phyloP scores from a whole-genome alignment of 2,797 vertebrate genomes.

The Oreortyx pictus region DNA sequence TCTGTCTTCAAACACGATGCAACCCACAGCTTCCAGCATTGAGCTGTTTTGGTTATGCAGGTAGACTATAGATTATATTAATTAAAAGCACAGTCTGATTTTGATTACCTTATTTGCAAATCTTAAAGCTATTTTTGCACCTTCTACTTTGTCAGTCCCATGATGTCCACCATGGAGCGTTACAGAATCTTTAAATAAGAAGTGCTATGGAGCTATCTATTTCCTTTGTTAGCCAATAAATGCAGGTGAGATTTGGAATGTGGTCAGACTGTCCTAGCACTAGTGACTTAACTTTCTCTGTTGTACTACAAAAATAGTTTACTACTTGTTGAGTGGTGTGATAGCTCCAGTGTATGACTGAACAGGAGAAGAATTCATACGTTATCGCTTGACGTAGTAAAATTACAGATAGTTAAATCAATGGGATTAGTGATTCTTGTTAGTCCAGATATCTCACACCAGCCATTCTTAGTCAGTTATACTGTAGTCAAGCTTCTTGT shows the following conservation, averaged over 20 bases:
- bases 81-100: constrained; percentile 21
- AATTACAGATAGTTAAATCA: neutral
- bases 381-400: neutral
- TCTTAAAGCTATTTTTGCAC: neutral
- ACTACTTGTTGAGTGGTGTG: neutral
- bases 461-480: neutral
- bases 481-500: neutral
- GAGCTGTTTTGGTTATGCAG: neutral
- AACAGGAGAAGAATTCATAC: neutral
- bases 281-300: neutral
- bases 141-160: neutral
- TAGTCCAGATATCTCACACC: neutral
- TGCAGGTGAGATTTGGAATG: neutral
- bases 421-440: neutral
- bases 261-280: neutral
- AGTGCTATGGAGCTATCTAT: neutral
- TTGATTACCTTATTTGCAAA: neutral
- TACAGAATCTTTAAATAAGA: neutral
- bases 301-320: neutral
- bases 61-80: neutral
- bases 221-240: constrained; percentile 17
- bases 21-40: neutral
- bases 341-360: neutral
- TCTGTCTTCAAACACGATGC: neutral
- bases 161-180: neutral